Evolutionary conservation across 2,888 invertebrate species (phyloP).

Genomic region (Morpho helenor): DNA sequence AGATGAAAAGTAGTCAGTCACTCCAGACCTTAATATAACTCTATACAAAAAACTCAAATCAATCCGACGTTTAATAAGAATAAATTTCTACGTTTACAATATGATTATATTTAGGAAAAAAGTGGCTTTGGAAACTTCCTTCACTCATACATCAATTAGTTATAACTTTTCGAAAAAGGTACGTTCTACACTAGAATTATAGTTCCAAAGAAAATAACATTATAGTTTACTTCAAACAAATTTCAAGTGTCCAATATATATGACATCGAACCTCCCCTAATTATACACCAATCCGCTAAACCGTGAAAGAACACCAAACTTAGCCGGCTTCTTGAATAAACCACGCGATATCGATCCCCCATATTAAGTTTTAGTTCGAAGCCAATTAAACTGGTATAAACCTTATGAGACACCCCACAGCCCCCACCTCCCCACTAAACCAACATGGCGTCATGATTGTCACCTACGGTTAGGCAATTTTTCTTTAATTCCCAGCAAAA

Average conservation of each 20-base stretch:
- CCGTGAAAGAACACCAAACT: slow-evolving; percentile 35
- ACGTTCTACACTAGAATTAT: not conserved
- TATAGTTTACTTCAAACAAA: slow-evolving; percentile 1
- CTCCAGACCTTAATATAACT: too few relatives aligned
- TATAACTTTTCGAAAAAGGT: too few relatives aligned
- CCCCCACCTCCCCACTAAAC: slow-evolving; percentile 60
- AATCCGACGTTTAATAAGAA: too few relatives aligned
- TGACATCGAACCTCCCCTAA: slow-evolving; percentile 20
- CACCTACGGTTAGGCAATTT: slow-evolving; percentile 59
- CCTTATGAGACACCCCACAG: slow-evolving; percentile 68
- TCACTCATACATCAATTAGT: too few relatives aligned
- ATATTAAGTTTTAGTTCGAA: slow-evolving; percentile 57
- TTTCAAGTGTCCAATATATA: slow-evolving; percentile 6
- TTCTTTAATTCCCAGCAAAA: slow-evolving; percentile 24
- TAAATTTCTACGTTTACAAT: too few relatives aligned
- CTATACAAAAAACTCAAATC: too few relatives aligned
- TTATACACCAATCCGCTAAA: slow-evolving; percentile 26
- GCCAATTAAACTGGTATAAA: slow-evolving; percentile 73
- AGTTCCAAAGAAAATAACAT: slow-evolving; percentile 1
- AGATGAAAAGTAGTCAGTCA: too few relatives aligned
- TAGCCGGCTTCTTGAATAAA: slow-evolving; percentile 50
- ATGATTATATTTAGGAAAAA: too few relatives aligned
- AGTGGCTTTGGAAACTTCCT: too few relatives aligned
- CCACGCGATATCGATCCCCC: slow-evolving; percentile 52
- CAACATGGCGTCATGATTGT: slow-evolving; percentile 76